A percentile compares a stretch with the other conserved stretches of the same genome.
Conservation (phyloP, 2,113 vertebrate species). For the Cephalopterus ornatus region DNA sequence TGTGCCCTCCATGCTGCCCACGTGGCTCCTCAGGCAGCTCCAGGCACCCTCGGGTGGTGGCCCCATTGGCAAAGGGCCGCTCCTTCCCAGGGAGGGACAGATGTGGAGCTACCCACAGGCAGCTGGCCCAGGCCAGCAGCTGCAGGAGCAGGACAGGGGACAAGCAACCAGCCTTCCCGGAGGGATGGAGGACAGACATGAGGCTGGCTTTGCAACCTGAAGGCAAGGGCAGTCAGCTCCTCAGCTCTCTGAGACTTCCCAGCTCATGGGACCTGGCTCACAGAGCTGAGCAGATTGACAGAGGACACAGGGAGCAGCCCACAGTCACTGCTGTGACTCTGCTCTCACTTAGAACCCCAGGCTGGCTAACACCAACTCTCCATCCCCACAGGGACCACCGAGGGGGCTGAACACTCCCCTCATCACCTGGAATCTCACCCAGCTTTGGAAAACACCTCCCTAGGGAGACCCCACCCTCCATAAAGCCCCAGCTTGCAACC, state of each 20-base stretch:
- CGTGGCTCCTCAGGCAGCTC: background rate
- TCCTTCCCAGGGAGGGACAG: background rate
- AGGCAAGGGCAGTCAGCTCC: background rate
- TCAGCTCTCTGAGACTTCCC: background rate
- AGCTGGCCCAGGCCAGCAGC: background rate
- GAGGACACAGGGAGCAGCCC: background rate
- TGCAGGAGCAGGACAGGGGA: background rate
- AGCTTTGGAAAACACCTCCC: background rate
- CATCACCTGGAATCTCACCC: background rate
- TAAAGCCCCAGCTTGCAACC: background rate
- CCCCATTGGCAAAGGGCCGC: background rate
- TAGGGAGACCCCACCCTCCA: background rate
- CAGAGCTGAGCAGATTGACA: background rate
- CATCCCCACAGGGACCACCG: background rate
- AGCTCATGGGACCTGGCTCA: background rate
- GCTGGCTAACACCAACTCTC: background rate
- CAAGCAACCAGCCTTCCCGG: background rate
- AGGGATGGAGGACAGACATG: background rate
- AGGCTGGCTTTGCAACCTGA: background rate
- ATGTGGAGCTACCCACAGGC: background rate
- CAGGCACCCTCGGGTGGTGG: background rate
- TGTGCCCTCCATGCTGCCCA: accelerated
- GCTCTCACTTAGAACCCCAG: background rate
- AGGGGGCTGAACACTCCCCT: background rate
- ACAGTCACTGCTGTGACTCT: background rate